These are phyloP conservation scores for Hypotaenidia okinawae DNA, from an alignment of 2,797 vertebrate species.

Conservation along the genomic window DNA sequence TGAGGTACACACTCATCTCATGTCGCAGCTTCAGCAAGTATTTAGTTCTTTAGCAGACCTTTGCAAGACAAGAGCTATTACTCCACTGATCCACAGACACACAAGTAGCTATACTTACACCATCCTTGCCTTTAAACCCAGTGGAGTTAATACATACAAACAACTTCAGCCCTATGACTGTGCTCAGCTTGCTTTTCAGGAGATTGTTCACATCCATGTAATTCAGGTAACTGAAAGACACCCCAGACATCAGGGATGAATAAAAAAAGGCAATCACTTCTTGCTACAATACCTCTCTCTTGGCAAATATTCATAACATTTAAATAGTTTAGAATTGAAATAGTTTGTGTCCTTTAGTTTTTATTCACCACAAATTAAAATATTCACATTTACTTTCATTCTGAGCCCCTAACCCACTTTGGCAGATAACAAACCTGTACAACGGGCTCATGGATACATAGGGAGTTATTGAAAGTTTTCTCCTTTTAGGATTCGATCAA, in stretches of 20 bases:
- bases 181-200: neutral
- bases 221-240: neutral
- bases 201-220: neutral
- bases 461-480: neutral
- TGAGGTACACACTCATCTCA: neutral
- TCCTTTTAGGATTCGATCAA: neutral
- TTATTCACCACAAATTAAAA: neutral
- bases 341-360: neutral
- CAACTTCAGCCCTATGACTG: neutral
- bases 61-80: neutral
- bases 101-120: neutral
- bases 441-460: neutral
- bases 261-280: neutral
- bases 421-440: neutral
- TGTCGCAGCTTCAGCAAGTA: neutral
- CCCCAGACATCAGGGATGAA: neutral
- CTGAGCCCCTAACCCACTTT: neutral
- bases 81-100: neutral
- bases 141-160: neutral
- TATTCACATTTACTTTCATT: neutral
- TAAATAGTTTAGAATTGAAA: neutral
- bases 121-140: neutral
- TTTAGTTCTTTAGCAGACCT: neutral
- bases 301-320: neutral
- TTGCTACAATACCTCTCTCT: neutral